Evolutionary conservation across 2,113 vertebrate genomes (phyloP), one percentile per base, ranked within the genome.

Genomic region (Talpa occidentalis): DNA sequence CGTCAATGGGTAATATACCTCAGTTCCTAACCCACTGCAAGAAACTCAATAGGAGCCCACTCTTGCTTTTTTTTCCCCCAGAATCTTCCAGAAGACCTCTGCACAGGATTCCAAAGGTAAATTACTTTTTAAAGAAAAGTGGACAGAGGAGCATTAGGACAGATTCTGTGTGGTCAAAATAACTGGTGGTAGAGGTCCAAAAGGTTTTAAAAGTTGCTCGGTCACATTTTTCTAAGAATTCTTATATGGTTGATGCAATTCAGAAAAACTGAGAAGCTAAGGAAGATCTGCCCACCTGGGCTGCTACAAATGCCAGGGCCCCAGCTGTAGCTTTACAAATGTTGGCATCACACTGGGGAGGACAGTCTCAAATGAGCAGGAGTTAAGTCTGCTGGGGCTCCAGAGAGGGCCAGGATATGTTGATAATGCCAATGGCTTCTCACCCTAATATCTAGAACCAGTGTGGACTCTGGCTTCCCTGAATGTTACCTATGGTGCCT

Each of bases 1-100:
- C 3, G 21, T 15, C 22, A 22, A 11, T 11, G 0, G 12, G 7
- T 7, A 30, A 4, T 22, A 35, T 0, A 10, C 28, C 72, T 30
- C 8, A 4, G 16, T n/a, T 56, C 5, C 35, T 42, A n/a, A 22
- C 37, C 76, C 19, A 42, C 32, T 62, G 22, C 59, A 42, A 60
- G 42, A 70, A 16, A 21, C 24, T 28, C 60, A 11, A 42, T n/a
- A 15, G 5, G 21, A 16, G 12, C 3, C 10, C 0, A 54, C 52
- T n/a, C 37, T 10, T 0, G 16, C 1, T 52, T 40, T n/a, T n/a
- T n/a, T n/a, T n/a, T n/a, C 15, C 24, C 52, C n/a, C 32, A 10
- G n/a, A 70, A 52, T 73, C 56, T 35, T 77, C 17, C 1, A 0
- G 35, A 32, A 42, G 37, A 37, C 28, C 44, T 47, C 17, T 26